These are phyloP conservation scores for Hydrotaea cyrtoneurina DNA, from an alignment of 2,888 invertebrate genomes.

Conservation along the genomic window DNA sequence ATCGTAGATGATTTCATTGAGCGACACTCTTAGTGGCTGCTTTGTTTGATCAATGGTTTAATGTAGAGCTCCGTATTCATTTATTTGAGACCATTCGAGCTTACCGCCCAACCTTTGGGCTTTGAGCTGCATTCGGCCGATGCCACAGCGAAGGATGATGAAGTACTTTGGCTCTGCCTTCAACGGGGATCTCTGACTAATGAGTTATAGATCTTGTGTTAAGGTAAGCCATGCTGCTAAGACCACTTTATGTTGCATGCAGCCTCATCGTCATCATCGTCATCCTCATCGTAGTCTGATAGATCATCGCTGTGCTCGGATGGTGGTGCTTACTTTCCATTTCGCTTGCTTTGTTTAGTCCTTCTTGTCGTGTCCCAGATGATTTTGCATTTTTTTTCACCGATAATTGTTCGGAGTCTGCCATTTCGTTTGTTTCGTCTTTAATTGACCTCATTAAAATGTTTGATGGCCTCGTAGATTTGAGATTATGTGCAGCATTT, in stretches of 20 bases:
- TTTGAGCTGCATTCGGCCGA: slow-evolving; percentile 26
- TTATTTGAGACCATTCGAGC: slow-evolving; percentile 44
- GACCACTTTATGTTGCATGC: slow-evolving; percentile 15
- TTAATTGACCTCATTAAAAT: slow-evolving; percentile 69
- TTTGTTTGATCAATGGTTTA: slow-evolving; percentile 51
- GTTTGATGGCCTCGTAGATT: slow-evolving; percentile 58
- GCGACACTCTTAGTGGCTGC: slow-evolving; percentile 36
- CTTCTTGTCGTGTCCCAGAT: slow-evolving; percentile 14
- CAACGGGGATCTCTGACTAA: slow-evolving; percentile 44
- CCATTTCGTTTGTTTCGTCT: slow-evolving; percentile 45
- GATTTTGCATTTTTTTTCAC: slow-evolving; percentile 61
- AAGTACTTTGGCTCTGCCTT: slow-evolving; percentile 10
- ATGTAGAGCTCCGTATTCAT: slow-evolving; percentile 55
- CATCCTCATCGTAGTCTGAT: background rate
- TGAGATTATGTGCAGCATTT: slow-evolving; percentile 22
- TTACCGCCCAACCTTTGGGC: slow-evolving; percentile 23
- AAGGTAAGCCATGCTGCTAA: slow-evolving; percentile 29
- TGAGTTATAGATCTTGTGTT: slow-evolving; percentile 56
- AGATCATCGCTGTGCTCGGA: slow-evolving; percentile 30
- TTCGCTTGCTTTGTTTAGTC: background rate
- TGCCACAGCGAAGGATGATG: background rate
- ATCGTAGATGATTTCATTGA: slow-evolving; percentile 57
- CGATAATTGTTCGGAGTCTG: background rate
- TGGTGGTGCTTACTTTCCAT: background rate
- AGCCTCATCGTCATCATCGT: background rate